Evolutionary conservation across 37 sponge, comb jelly and placozoan genomes (phyloP).

Genomic region (Tethya wilhelma): DNA sequence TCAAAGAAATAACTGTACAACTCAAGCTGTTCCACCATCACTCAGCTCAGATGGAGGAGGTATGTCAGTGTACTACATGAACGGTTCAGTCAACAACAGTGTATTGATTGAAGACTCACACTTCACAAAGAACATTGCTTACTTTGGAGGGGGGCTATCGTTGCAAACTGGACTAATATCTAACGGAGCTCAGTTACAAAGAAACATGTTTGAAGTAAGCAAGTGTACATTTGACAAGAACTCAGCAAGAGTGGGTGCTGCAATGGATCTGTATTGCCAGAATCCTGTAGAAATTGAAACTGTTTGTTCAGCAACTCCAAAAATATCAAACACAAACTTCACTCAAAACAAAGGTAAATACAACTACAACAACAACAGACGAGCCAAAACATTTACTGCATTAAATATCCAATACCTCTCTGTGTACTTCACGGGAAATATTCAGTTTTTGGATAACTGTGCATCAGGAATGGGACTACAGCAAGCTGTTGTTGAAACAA

Average conservation of each 20-base stretch:
- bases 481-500: conserved; percentile 1
- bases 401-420: conserved; percentile 40
- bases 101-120: neutral
- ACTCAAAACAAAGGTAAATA: conserved; percentile 10
- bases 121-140: conserved; percentile 19
- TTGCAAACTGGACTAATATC: neutral
- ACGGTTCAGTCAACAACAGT: neutral
- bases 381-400: conserved; percentile 13
- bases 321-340: neutral
- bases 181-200: neutral
- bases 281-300: neutral
- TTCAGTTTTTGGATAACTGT: conserved; percentile 8
- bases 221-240: conserved; percentile 11
- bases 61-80: neutral
- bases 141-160: conserved; percentile 22
- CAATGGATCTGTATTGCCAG: conserved; percentile 18
- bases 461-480: conserved; percentile 41
- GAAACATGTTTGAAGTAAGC: neutral
- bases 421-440: conserved; percentile 11
- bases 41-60: conserved; percentile 18
- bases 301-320: neutral
- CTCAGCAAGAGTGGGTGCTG: conserved; percentile 34
- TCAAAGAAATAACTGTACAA: neutral
- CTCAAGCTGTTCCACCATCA: neutral
- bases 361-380: neutral